Evolutionary conservation across 1,140 invertebrate genomes (phyloP).

Genomic region (Bombus cullumanus): DNA sequence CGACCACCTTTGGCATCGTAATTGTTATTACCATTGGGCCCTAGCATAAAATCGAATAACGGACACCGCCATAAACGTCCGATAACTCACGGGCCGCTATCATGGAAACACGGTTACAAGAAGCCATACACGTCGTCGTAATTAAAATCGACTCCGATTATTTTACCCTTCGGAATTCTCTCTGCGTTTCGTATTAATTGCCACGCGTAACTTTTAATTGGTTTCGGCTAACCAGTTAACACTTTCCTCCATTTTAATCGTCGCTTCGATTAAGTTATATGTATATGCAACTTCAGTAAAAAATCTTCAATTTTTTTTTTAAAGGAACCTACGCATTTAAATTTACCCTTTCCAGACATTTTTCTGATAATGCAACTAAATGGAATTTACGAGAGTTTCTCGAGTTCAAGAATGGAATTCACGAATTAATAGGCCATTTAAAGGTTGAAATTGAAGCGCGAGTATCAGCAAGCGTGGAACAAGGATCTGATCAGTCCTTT

Average conservation of each 20-base stretch:
- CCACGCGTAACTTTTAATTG: neutral
- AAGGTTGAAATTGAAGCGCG: constrained; percentile 32
- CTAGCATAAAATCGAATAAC: constrained; percentile 66
- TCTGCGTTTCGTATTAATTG: neutral
- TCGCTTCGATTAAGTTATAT: neutral
- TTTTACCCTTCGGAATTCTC: constrained; percentile 20
- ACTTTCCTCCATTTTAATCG: neutral
- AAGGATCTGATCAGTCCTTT: constrained; percentile 44
- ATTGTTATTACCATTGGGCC: constrained; percentile 51
- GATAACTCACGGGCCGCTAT: constrained; percentile 56
- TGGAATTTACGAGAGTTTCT: neutral
- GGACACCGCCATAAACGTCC: constrained; percentile 61
- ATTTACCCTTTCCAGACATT: too few species aligned
- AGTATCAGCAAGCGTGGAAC: neutral
- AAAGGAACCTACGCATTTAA: too few species aligned
- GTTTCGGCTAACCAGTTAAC: neutral
- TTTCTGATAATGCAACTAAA: too few species aligned
- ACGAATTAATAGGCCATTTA: neutral
- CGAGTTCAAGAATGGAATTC: neutral
- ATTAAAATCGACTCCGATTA: constrained; percentile 62
- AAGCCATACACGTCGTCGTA: constrained; percentile 50
- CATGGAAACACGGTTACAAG: constrained; percentile 35
- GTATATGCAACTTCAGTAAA: neutral
- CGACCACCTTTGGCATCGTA: constrained; percentile 45
- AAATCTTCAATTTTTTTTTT: too few species aligned